Conservation (phyloP, 2,113 vertebrate genomes). For the Pyxicephalus adspersus region DNA sequence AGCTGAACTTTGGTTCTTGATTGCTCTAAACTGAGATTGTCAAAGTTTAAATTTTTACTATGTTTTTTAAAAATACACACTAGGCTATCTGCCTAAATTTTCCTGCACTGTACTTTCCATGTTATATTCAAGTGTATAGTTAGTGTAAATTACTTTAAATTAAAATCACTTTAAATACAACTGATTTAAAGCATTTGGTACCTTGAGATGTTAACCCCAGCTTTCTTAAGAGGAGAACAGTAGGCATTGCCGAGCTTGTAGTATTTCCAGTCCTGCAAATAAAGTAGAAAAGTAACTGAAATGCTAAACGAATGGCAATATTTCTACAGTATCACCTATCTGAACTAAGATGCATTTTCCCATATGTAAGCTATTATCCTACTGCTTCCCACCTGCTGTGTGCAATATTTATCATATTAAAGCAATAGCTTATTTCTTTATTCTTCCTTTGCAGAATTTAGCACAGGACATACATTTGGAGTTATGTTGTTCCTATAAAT, state of each 20-base stretch:
- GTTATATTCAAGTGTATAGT: neutral
- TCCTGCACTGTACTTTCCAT: neutral
- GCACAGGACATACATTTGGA: too few species aligned
- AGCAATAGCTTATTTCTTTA: too few species aligned
- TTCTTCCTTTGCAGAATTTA: too few species aligned
- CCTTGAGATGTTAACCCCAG: constrained; percentile 45
- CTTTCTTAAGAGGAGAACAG: constrained; percentile 34
- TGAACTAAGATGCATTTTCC: neutral
- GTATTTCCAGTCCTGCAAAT: constrained; percentile 40
- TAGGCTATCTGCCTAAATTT: too few species aligned
- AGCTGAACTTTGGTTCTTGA: too few species aligned
- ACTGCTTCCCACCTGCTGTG: neutral
- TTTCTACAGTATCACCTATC: neutral
- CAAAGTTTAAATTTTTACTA: too few species aligned
- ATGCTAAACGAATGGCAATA: neutral
- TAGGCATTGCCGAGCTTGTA: neutral
- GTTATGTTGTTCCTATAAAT: too few species aligned
- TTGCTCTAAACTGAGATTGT: too few species aligned
- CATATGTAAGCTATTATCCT: neutral
- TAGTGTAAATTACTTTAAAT: neutral
- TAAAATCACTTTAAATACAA: too few species aligned
- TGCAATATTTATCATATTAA: neutral
- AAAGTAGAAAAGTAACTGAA: constrained; percentile 1
- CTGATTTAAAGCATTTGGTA: neutral
- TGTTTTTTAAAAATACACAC: too few species aligned